Evolutionary conservation across 2,797 vertebrate genomes (phyloP), one percentile per base, ranked within the genome.

Genomic region (Cuculus canorus): DNA sequence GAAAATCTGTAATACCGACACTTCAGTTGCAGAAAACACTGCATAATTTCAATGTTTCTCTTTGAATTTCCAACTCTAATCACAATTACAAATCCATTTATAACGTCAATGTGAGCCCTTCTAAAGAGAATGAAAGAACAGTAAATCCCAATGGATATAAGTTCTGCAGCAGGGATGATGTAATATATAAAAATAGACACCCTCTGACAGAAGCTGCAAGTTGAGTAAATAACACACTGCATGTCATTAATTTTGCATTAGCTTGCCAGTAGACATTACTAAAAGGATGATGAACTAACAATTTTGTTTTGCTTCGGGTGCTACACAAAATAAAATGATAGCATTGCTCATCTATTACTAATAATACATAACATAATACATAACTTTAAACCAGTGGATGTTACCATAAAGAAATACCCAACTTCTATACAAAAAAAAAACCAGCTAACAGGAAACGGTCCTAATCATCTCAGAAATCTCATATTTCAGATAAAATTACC

Each of bases 181-280:
- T 97, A 97, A 98, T 96, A 96, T 45, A 96, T 94, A 97, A 97
- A 98, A 98, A 98, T 98, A 98, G 97, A 96, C 81, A 97, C 92
- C 93, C 87, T 97, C 95, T 94, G 96, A 95, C 92, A 98, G 96
- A 97, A 97, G 96, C 95, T 96, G 95, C 95, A 96, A 97, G 96
- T 96, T 97, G 90, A 94, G 96, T 97, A 98, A 97, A 97, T 96
- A 98, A 94, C 82, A 95, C 79, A 75, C 87, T 90, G 91, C 91
- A 92, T 64, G 80, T 89, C 94, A 92, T 96, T 96, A 95, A 96
- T 95, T 96, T 96, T 93, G 88, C 93, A 96, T 96, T 96, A 90
- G 94, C 95, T 94, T 97, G 90, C 91, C 97, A 94, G 66, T 69
- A 96, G 77, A 84, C 83, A 94, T 90, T 90, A 92, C 94, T 95